Evolutionary conservation across 2,888 invertebrate genomes (phyloP).

Genomic region (Trachelus iudaicus): DNA sequence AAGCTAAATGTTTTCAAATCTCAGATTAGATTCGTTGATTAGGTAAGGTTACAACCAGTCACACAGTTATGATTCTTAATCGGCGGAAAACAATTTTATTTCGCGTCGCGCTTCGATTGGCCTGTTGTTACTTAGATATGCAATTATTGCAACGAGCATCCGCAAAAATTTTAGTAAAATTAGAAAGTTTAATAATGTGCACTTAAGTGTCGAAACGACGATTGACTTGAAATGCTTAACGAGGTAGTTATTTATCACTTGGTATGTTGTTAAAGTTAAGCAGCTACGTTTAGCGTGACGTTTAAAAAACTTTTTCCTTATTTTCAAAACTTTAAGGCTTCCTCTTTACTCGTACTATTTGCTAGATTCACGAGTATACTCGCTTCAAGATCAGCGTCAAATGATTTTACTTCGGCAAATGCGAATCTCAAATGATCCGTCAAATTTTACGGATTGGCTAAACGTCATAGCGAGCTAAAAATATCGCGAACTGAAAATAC

Average conservation of each 20-base stretch:
- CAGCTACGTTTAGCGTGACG: neutral
- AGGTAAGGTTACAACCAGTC: neutral
- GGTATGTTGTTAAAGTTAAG: neutral
- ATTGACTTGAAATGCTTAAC: neutral
- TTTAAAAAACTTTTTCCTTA: neutral
- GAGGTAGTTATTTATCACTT: neutral
- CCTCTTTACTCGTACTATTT: neutral
- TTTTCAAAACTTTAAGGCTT: neutral
- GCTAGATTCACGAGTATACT: neutral
- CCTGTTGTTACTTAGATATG: neutral
- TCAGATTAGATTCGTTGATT: neutral
- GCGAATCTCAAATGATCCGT: constrained; percentile 14
- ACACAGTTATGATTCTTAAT: neutral
- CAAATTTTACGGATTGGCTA: constrained; percentile 11
- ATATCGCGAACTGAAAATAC: constrained; percentile 12
- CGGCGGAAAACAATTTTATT: neutral
- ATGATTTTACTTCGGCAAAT: neutral
- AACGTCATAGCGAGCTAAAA: constrained; percentile 16
- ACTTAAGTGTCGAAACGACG: neutral
- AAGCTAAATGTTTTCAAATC: neutral
- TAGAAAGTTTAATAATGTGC: neutral
- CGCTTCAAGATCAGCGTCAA: neutral
- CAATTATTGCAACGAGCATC: neutral
- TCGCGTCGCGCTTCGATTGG: neutral
- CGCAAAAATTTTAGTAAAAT: neutral